Evolutionary conservation across 2,113 vertebrate species (phyloP).

Genomic region (Cinclus cinclus): DNA sequence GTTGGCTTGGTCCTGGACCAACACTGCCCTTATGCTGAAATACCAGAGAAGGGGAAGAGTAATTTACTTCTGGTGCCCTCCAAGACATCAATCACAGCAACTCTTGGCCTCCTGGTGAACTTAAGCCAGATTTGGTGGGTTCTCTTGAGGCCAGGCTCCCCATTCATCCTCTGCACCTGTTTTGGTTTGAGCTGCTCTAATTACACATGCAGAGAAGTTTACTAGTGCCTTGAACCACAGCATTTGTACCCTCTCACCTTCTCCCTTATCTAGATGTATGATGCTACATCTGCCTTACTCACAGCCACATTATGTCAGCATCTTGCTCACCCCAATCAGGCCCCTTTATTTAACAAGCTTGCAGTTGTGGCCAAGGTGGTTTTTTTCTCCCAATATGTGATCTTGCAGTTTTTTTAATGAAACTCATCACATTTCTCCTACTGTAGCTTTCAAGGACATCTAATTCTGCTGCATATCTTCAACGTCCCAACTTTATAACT

Average conservation of each 20-base stretch:
- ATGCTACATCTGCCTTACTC: not conserved
- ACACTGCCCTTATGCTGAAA: not conserved
- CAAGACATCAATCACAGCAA: constrained; percentile 7
- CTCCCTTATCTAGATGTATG: fast-evolving
- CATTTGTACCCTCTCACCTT: not conserved
- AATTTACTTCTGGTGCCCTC: not conserved
- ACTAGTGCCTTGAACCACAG: not conserved
- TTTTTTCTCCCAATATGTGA: not conserved
- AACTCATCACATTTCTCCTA: not conserved
- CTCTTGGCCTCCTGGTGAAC: not conserved
- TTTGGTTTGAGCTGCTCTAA: not conserved
- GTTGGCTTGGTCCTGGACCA: constrained; percentile 45
- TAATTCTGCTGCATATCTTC: not conserved
- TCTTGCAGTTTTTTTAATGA: not conserved
- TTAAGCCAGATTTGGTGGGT: not conserved
- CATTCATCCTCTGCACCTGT: constrained; percentile 45
- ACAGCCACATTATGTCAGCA: not conserved
- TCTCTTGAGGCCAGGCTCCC: not conserved
- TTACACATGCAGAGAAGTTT: not conserved
- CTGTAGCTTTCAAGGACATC: constrained; percentile 6
- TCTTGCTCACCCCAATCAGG: not conserved
- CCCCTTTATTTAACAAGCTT: not conserved
- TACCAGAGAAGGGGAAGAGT: not conserved
- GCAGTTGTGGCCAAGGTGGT: not conserved
- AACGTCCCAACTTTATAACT: not conserved